Evolutionary conservation across 2,113 vertebrate genomes (phyloP).

Genomic region (Myrmecobius fasciatus): DNA sequence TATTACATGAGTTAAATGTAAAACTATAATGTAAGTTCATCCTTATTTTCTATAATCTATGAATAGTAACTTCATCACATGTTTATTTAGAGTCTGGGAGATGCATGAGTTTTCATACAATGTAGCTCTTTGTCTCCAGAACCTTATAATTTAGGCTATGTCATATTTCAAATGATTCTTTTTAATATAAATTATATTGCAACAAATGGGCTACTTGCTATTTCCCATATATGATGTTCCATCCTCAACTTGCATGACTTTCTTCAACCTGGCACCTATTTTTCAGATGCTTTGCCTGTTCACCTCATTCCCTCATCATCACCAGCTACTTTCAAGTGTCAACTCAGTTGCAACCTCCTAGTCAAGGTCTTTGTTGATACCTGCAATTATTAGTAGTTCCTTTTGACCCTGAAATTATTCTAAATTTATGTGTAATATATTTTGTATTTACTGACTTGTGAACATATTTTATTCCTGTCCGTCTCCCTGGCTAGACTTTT

Average conservation of each 20-base stretch:
- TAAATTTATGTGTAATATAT: not conserved
- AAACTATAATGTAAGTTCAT: not conserved
- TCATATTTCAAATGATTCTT: not conserved
- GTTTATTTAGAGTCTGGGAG: not conserved
- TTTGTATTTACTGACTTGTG: not conserved
- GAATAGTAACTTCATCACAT: not conserved
- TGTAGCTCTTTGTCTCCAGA: not conserved
- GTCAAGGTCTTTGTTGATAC: not conserved
- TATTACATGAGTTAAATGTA: not conserved
- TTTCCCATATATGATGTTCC: not conserved
- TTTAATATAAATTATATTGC: not conserved
- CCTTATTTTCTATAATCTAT: not conserved
- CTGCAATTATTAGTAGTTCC: not conserved
- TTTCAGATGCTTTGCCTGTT: not conserved
- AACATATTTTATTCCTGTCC: not conserved
- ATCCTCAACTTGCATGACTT: not conserved
- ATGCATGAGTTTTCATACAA: not conserved
- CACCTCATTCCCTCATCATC: not conserved
- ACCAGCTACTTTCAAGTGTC: not conserved
- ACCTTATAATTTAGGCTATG: not conserved
- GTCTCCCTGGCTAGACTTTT: not conserved
- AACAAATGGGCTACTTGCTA: not conserved
- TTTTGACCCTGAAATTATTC: not conserved
- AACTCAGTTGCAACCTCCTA: not conserved
- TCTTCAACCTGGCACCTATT: not conserved